Conservation (phyloP, 2,888 invertebrate species). For the Sphecodes monilicornis region DNA sequence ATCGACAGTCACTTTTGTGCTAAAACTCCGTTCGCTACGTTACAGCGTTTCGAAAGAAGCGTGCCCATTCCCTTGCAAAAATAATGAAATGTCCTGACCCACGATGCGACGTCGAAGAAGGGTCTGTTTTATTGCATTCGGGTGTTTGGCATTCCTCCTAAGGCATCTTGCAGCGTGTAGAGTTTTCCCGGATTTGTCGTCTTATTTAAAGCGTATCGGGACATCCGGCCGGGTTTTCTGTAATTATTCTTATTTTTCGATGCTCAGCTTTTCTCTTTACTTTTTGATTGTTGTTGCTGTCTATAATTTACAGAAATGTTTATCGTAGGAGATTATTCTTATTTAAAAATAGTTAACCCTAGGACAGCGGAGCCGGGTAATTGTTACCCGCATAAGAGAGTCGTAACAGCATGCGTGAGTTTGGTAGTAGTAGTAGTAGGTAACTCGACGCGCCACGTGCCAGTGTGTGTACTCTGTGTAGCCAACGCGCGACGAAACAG, state of each 20-base stretch:
- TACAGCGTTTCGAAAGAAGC: no score
- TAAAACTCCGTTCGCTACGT: no score
- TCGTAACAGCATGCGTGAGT: no score
- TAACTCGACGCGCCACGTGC: background rate
- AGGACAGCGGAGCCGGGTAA: no score
- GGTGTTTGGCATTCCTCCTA: no score
- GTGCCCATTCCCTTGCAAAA: background rate
- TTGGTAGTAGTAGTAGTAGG: background rate
- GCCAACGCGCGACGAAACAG: background rate
- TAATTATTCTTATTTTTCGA: background rate
- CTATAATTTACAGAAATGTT: background rate
- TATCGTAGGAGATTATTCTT: background rate
- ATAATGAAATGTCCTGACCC: background rate
- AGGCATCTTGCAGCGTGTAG: no score
- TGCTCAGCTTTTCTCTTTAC: background rate
- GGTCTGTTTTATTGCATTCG: no score
- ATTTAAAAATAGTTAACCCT: background rate
- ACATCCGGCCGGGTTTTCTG: background rate
- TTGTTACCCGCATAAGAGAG: no score
- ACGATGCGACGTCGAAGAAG: no score
- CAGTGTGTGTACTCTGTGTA: no score
- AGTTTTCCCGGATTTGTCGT: background rate
- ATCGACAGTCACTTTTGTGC: no score
- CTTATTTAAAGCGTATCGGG: background rate
- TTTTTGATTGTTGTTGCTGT: background rate